phyloP scores from a whole-genome alignment of 2,888 invertebrate genomes.

The Agrypnus murinus region DNA sequence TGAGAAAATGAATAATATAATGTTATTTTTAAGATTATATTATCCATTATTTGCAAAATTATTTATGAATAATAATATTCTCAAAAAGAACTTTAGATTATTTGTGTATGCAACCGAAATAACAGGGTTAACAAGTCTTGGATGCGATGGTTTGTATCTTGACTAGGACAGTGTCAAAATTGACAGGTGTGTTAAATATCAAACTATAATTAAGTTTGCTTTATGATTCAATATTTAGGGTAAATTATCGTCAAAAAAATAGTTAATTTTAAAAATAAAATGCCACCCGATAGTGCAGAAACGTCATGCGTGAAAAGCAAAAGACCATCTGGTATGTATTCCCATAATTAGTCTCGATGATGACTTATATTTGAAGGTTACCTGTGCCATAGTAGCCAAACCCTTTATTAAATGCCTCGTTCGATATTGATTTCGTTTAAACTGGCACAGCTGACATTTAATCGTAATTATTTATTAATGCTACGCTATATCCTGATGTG shows the following conservation, averaged over 20 bases:
- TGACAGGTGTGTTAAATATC: conserved; percentile 16
- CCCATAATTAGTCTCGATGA: neutral
- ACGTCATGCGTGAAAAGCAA: conserved; percentile 72
- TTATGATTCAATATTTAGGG: neutral
- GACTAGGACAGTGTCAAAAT: neutral
- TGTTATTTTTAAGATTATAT: too few species aligned
- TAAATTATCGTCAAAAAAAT: too few species aligned
- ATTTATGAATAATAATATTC: too few species aligned
- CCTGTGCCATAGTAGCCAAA: conserved; percentile 12
- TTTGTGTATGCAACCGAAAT: too few species aligned
- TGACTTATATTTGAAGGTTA: neutral
- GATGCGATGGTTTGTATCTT: conserved; percentile 4
- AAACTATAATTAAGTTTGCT: neutral
- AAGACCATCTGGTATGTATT: conserved; percentile 74
- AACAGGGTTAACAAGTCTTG: neutral
- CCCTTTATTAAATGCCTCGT: conserved; percentile 12
- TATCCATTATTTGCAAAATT: too few species aligned
- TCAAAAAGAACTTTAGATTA: too few species aligned
- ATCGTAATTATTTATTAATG: conserved; percentile 1
- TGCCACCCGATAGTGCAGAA: conserved; percentile 69
- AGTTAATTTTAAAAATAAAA: conserved; percentile 46
- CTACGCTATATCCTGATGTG: neutral
- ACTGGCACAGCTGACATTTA: conserved; percentile 13
- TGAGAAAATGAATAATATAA: too few species aligned
- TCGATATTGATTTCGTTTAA: conserved; percentile 26